phyloP scores from a whole-genome alignment of 2,888 invertebrate species.

The Parnassius orleans region DNA sequence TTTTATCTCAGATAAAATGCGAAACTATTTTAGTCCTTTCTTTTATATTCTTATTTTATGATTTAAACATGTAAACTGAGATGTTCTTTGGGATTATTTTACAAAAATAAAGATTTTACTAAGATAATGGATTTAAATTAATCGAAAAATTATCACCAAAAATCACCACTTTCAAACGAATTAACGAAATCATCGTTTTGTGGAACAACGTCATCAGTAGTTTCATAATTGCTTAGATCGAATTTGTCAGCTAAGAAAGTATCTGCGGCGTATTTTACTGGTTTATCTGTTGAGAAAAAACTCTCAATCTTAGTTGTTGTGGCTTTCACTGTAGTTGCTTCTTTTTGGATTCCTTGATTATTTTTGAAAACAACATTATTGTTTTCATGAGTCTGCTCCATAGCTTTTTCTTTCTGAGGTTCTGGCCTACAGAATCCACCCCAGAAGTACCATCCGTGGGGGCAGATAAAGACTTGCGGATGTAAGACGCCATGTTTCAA shows the following conservation, averaged over 20 bases:
- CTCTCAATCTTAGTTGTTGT: constrained; percentile 43
- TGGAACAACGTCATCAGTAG: constrained; percentile 45
- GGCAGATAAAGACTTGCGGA: constrained; percentile 71
- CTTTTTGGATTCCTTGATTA: constrained; percentile 20
- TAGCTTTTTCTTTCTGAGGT: constrained; percentile 30
- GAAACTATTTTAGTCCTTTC: no score
- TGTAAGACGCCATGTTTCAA: constrained; percentile 45
- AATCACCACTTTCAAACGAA: constrained; percentile 49
- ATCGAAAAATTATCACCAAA: constrained; percentile 27
- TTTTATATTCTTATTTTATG: no score
- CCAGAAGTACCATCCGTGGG: constrained; percentile 68
- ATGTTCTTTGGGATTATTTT: no score
- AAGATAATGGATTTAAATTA: not conserved
- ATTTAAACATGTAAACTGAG: no score
- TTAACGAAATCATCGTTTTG: constrained; percentile 44
- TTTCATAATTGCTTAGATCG: constrained; percentile 60
- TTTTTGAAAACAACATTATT: constrained; percentile 16
- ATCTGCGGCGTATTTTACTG: constrained; percentile 54
- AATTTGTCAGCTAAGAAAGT: constrained; percentile 70
- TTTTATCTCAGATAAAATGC: no score
- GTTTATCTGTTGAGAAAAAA: constrained; percentile 65
- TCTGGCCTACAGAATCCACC: constrained; percentile 62
- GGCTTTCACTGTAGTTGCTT: constrained; percentile 28
- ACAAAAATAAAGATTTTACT: no score
- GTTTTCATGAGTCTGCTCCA: not conserved